Conservation (phyloP, 1,140 invertebrate species). For the Oscheius sp. region DNA sequence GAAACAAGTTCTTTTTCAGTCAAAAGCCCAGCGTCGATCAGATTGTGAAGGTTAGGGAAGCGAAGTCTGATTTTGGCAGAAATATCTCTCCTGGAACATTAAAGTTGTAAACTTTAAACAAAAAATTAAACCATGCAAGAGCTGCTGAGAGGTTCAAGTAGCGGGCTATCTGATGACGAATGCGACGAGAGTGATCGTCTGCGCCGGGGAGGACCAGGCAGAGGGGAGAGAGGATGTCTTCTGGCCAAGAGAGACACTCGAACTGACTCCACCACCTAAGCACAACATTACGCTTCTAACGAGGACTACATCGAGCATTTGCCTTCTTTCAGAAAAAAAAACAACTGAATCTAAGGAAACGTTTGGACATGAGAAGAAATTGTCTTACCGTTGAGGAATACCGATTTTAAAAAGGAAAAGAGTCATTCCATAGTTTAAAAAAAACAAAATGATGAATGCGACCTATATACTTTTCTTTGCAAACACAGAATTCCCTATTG, state of each 20-base stretch:
- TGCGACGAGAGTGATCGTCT: slow-evolving; percentile 20
- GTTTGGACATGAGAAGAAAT: no score
- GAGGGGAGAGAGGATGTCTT: slow-evolving; percentile 30
- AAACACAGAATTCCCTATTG: no score
- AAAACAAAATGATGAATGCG: no score
- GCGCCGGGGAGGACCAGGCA: slow-evolving; percentile 17
- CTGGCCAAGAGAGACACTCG: slow-evolving; percentile 34
- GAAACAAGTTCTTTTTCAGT: slow-evolving; percentile 28
- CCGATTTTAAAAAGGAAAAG: no score
- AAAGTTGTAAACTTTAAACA: background rate
- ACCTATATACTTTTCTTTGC: no score
- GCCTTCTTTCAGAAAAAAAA: no score
- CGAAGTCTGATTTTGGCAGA: slow-evolving; percentile 31
- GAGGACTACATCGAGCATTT: no score
- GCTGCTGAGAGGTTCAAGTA: slow-evolving; percentile 29
- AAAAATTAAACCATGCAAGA: slow-evolving; percentile 19
- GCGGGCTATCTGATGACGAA: slow-evolving; percentile 34
- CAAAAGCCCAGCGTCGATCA: slow-evolving; percentile 25
- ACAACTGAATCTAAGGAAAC: no score
- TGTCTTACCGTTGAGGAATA: no score
- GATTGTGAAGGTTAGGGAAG: slow-evolving; percentile 16
- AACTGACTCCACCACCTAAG: slow-evolving; percentile 38
- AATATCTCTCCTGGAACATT: slow-evolving; percentile 31
- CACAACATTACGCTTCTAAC: background rate
- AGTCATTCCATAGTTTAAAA: no score